Base-by-base conservation (phyloP, 1,140 invertebrate species). In the Anagrus nilaparvatae region DNA sequence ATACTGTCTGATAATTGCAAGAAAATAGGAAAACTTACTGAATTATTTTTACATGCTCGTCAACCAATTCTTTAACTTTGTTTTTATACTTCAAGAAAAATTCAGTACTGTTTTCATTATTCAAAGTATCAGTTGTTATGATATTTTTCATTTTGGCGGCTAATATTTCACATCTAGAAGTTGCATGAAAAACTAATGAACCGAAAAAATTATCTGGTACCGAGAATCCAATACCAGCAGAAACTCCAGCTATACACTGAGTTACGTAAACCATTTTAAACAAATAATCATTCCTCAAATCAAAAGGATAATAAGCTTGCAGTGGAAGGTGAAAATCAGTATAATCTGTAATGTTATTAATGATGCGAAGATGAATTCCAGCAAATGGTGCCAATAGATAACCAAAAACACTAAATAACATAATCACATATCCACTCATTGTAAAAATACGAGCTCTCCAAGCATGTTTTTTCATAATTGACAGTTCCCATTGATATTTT, bases 161-260 rank as follows among this genome's bases (percentile, higher is more conserved):
- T 8, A 45, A 13, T 25, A 45, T 39, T 9, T 45, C 24, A 7
- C 37, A 40, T 19, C 35, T 30, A 1, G 7, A 30, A 12, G 17
- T 31, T 3, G 37, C 31, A 19, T 35, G 37, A 18, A 40, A 35
- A 5, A 37, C 41, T 9, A 43, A 7, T 7, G 33, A 29, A 2
- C 31, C 43, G 17, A 45, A 45, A 10, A 34, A 40, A 16, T 45
- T 45, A 12, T 45, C 43, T 4, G 31, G 36, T 10, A 45, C 31
- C 1, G 43, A 39, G 4, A 34, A 24, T 0, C 30, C 9, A 9
- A 40, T 23, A 1, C 24, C 37, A 4, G 35, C 37, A 14, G 40
- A 27, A 10, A 30, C 10, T 1, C 30, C 31, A 13, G n/a, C 18
- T 2, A 45, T 7, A 8, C 18, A 12, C 14, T 45, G 43, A n/a